Conservation (phyloP, 2,888 invertebrate species). For the Apodemia duryi region DNA sequence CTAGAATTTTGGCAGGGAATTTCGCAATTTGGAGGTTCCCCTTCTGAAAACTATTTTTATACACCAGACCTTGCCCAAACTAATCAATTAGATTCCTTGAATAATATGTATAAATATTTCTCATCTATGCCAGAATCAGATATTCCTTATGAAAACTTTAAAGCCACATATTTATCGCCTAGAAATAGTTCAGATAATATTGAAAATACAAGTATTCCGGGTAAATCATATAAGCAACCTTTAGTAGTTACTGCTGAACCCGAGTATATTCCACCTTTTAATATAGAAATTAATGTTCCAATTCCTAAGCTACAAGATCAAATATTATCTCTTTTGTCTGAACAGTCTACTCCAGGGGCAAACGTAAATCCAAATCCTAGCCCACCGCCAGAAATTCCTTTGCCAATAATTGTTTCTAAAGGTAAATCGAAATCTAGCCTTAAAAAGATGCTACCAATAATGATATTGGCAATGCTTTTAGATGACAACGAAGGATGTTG, state of each 20-base stretch:
- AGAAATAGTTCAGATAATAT: neutral
- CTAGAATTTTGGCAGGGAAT: neutral
- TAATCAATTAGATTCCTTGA: neutral
- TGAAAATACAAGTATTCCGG: neutral
- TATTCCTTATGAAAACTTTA: neutral
- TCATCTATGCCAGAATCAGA: neutral
- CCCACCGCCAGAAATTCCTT: constrained; percentile 26
- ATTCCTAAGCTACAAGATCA: constrained; percentile 40
- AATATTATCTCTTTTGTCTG: constrained; percentile 38
- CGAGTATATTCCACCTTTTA: constrained; percentile 36
- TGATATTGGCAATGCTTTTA: constrained; percentile 43
- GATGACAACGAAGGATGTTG: constrained; percentile 37
- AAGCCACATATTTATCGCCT: neutral
- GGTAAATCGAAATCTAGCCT: constrained; percentile 38
- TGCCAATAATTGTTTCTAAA: constrained; percentile 37
- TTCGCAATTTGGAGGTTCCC: neutral
- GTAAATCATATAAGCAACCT: neutral
- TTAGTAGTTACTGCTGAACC: constrained; percentile 2
- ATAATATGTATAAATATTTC: neutral
- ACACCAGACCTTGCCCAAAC: neutral
- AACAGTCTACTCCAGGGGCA: constrained; percentile 19
- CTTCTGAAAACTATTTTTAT: neutral
- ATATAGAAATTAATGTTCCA: constrained; percentile 48
- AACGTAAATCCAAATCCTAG: constrained; percentile 20
- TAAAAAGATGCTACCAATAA: constrained; percentile 44